Percentiles rank a stretch among this genome's conserved stretches.
These are phyloP conservation scores for Oeneis ivallda DNA, from an alignment of 2,888 invertebrate genomes.

Conservation along the genomic window DNA sequence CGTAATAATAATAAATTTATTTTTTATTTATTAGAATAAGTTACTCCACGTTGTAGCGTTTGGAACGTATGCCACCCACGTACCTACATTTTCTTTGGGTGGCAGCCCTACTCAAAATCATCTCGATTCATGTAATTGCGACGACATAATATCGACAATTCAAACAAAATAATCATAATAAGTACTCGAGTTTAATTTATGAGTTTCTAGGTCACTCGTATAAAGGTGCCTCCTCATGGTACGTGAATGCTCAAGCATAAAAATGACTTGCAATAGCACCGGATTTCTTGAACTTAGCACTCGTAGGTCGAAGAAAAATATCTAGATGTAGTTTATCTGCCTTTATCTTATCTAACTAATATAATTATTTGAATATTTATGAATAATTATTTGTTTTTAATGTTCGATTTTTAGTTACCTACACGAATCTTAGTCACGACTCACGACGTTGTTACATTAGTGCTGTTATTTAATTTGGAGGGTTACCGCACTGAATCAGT, in stretches of 20 bases:
- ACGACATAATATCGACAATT: constrained; percentile 12
- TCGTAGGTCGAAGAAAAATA: background rate
- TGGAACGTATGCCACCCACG: background rate
- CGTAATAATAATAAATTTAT: no score
- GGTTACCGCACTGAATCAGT: background rate
- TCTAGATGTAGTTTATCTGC: background rate
- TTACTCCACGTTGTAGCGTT: background rate
- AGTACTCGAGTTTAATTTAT: constrained; percentile 19
- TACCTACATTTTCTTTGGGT: background rate
- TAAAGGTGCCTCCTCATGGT: background rate
- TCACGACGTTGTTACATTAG: no score
- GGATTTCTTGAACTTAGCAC: background rate
- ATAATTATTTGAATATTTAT: background rate
- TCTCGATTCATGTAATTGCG: constrained; percentile 1
- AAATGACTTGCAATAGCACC: background rate
- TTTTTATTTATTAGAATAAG: no score
- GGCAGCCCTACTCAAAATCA: constrained; percentile 2
- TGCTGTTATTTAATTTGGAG: background rate
- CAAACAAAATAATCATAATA: constrained; percentile 19
- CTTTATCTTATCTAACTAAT: background rate
- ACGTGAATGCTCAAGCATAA: background rate
- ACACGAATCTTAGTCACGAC: background rate
- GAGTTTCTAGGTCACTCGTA: constrained; percentile 18
- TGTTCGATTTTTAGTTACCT: background rate
- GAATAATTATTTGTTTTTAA: background rate